A percentile compares a stretch with the other conserved stretches of the same genome.
Conservation (phyloP, 2,888 invertebrate genomes). For the Tetrapedia diversipes region DNA sequence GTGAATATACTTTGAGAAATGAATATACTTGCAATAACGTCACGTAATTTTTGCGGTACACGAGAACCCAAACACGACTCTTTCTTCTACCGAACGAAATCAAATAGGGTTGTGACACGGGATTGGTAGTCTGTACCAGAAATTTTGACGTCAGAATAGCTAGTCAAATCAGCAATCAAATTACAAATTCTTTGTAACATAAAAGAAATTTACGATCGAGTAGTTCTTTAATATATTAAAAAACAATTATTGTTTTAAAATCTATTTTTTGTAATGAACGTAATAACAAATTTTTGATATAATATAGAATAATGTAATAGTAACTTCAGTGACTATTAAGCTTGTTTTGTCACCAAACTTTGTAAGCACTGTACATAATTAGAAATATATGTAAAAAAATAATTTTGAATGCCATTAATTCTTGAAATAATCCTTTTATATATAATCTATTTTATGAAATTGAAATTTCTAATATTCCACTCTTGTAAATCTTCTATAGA, state of each 20-base stretch:
- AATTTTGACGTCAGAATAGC: conserved; percentile 59
- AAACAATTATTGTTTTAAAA: neutral
- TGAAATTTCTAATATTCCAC: neutral
- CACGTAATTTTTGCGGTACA: conserved; percentile 60
- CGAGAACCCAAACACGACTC: conserved; percentile 69
- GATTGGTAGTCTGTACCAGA: conserved; percentile 68
- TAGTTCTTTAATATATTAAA: neutral
- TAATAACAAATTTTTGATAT: neutral
- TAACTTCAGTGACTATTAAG: neutral
- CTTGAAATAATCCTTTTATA: neutral
- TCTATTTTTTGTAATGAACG: neutral
- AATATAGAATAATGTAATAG: neutral
- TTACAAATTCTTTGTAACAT: conserved; percentile 11
- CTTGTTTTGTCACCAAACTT: neutral
- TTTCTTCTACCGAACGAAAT: conserved; percentile 73
- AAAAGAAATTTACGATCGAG: neutral
- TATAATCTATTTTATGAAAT: neutral
- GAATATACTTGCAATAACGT: conserved; percentile 44
- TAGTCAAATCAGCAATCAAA: conserved; percentile 65
- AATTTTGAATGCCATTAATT: neutral
- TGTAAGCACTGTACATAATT: neutral
- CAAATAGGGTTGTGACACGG: conserved; percentile 72
- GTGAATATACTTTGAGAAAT: neutral
- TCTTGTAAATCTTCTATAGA: neutral
- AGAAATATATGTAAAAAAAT: neutral